phyloP scores from a whole-genome alignment of 2,113 vertebrate genomes.

The Zosterops lateralis region DNA sequence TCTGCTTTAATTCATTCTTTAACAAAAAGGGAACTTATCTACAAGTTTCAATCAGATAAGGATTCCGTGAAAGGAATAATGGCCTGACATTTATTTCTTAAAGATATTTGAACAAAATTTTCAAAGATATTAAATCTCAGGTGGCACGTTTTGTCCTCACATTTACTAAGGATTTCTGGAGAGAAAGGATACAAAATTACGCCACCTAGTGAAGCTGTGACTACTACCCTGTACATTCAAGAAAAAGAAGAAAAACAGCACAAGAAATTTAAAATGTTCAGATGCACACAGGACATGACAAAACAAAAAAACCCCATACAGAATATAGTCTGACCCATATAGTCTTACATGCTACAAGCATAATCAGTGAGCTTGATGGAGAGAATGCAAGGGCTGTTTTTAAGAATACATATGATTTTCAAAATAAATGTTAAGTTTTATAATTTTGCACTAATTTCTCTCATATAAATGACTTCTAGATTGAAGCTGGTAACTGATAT shows the following conservation, averaged over 20 bases:
- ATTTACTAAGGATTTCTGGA: conserved; percentile 10
- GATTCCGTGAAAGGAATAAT: conserved; percentile 64
- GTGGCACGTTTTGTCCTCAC: conserved; percentile 22
- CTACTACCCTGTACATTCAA: not conserved
- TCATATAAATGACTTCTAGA: not conserved
- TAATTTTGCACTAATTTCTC: not conserved
- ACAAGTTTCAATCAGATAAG: conserved; percentile 67
- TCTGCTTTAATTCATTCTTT: conserved; percentile 57
- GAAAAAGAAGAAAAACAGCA: not conserved
- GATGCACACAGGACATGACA: not conserved
- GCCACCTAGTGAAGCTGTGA: conserved; percentile 12
- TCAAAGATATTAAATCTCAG: conserved; percentile 48
- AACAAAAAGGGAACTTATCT: conserved; percentile 65
- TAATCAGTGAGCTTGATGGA: not conserved
- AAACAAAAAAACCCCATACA: conserved; percentile 1
- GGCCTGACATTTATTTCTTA: conserved; percentile 34
- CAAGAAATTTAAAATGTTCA: not conserved
- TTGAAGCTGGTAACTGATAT: not conserved
- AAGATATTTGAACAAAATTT: conserved; percentile 47
- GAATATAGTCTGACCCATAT: not conserved
- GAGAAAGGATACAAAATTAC: conserved; percentile 41
- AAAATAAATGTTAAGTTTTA: not conserved
- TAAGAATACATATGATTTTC: not conserved
- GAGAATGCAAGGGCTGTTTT: not conserved
- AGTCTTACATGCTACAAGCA: not conserved